Evolutionary conservation across 2,888 invertebrate species (phyloP).

Genomic region (Cantharis rufa): DNA sequence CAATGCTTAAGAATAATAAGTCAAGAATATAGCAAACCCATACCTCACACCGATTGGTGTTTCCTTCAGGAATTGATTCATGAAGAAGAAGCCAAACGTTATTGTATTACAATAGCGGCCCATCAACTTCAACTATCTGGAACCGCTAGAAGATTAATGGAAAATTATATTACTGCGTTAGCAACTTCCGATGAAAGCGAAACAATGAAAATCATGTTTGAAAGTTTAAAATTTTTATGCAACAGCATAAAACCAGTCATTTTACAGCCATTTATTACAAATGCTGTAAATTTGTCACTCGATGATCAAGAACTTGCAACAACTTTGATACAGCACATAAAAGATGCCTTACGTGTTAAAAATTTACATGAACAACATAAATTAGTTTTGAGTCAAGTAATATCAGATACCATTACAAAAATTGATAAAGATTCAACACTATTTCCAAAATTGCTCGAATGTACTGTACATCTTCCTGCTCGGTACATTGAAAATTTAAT

Average conservation of each 20-base stretch:
- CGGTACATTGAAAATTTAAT: constrained; percentile 67
- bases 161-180: constrained; percentile 63
- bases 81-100: constrained; percentile 58
- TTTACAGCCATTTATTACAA: constrained; percentile 61
- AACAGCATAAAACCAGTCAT: constrained; percentile 63
- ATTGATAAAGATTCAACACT: constrained; percentile 41
- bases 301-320: constrained; percentile 35
- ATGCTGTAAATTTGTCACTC: constrained; percentile 55
- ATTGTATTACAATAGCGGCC: constrained; percentile 64
- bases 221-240: constrained; percentile 61
- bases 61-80: constrained; percentile 66
- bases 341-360: constrained; percentile 57
- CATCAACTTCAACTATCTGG: constrained; percentile 67
- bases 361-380: constrained; percentile 66
- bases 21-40: constrained; percentile 65
- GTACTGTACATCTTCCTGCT: constrained; percentile 60
- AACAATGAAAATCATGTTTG: constrained; percentile 57
- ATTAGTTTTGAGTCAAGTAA: constrained; percentile 48
- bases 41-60: constrained; percentile 73
- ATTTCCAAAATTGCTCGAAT: constrained; percentile 63
- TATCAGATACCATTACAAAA: constrained; percentile 34
- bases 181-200: constrained; percentile 48
- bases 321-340: constrained; percentile 44
- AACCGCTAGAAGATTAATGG: constrained; percentile 67
- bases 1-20: constrained; percentile 65